Evolutionary conservation across 2,888 invertebrate species (phyloP), one percentile per base, ranked within the genome.

Genomic region (Prosopocoilus inquinatus): DNA sequence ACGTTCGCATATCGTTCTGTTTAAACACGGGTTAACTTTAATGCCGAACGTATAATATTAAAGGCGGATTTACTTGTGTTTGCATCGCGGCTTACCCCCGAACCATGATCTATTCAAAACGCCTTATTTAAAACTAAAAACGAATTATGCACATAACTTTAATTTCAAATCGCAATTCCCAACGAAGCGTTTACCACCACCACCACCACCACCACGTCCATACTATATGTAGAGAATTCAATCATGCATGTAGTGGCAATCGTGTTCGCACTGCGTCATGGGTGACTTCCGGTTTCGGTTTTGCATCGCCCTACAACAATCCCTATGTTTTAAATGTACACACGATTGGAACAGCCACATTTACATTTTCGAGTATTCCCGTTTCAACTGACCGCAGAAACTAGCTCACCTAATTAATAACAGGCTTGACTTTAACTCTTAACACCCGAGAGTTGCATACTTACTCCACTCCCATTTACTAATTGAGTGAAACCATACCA

Each of bases 221-320:
- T n/a, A n/a, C n/a, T n/a, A 48, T 49, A 50, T 53, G 54, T 36
- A 41, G 47, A 63, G 60, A 59, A 64, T 62, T 62, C 64, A 64
- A 64, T 64, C 59, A 59, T 62, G 59, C 55, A 64, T 61, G 62
- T 61, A 58, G 61, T 62, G 56, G 56, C 41, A 39, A 51, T 60
- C 51, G 50, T 50, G 55, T 52, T 60, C 20, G 51, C 55, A 49
- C 48, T 52, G 38, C 43, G 50, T 55, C 20, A 28, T 28, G 20
- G 20, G 5, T 16, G 7, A 41, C 41, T 41, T 41, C 41, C 41
- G 41, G 41, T 41, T 41, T 15, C 41, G n/a, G 41, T 41, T 28
- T 11, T 15, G 41, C 15, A 15, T 15, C 16, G 16, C n/a, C 39
- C 39, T 38, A 38, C 39, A n/a, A 41, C 41, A n/a, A 12, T 15